Evolutionary conservation across 2,888 invertebrate genomes (phyloP).

Genomic region (Drosophila atripex): DNA sequence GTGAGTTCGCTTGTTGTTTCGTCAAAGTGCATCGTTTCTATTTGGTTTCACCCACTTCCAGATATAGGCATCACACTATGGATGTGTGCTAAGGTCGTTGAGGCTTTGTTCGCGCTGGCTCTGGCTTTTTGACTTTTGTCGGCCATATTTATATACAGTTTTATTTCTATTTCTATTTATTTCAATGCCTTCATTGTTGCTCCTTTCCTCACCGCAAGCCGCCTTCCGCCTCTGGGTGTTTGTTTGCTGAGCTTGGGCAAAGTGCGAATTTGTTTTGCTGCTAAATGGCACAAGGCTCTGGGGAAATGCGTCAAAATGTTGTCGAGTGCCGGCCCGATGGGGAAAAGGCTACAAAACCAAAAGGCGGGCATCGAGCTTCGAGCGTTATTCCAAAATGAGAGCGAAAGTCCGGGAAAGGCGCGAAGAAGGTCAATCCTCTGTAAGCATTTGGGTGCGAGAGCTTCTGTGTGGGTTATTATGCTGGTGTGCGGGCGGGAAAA

Average conservation of each 20-base stretch:
- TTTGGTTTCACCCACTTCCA: slow-evolving; percentile 55
- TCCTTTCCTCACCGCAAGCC: not conserved
- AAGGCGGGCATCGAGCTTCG: slow-evolving; percentile 23
- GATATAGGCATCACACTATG: slow-evolving; percentile 42
- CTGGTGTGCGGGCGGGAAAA: slow-evolving; percentile 35
- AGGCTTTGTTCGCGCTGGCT: slow-evolving; percentile 58
- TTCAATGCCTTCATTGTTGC: slow-evolving; percentile 52
- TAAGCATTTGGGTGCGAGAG: slow-evolving; percentile 27
- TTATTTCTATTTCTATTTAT: slow-evolving; percentile 61
- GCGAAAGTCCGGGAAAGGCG: slow-evolving; percentile 28
- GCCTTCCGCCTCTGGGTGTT: slow-evolving; percentile 15
- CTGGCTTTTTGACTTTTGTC: slow-evolving; percentile 74
- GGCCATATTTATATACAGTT: slow-evolving; percentile 70
- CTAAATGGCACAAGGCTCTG: slow-evolving; percentile 78
- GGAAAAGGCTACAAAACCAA: slow-evolving; percentile 40
- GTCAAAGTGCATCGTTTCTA: slow-evolving; percentile 65
- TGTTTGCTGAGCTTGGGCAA: slow-evolving; percentile 49
- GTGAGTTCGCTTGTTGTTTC: slow-evolving; percentile 57
- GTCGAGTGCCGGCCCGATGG: slow-evolving; percentile 64
- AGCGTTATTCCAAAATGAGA: slow-evolving; percentile 44
- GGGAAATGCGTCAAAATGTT: slow-evolving; percentile 78
- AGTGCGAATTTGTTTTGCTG: slow-evolving; percentile 77
- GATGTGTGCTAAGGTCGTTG: slow-evolving; percentile 66
- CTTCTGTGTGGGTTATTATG: slow-evolving; percentile 11
- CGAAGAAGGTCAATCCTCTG: slow-evolving; percentile 53